Base-by-base conservation (phyloP, 2,888 invertebrate genomes). In the Caenorhabditis doughertyi region DNA sequence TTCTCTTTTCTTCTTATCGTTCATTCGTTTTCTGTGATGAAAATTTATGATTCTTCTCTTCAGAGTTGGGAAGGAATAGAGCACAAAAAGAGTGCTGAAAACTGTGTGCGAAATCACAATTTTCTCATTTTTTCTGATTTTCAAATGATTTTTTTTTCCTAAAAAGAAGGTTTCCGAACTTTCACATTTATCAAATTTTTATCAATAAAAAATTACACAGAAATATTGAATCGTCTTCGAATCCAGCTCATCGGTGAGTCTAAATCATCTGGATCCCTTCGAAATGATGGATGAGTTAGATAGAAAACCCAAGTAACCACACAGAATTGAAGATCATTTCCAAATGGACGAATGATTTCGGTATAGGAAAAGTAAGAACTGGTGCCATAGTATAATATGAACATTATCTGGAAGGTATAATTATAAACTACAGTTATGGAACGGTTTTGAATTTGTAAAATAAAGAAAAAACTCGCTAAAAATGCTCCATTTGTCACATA, bases 241-340 rank as follows among this genome's bases (percentile, higher is more conserved):
- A 73, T 47, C 39, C 39, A 39, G 16, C 2, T 39, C 16, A 9
- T 39, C 11, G 32, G 9, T 9, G 32, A 4, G 2, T 16, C 16
- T 9, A 39, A 5, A 2, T 39, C 7, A 8, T 39, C 39, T 4
- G 25, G 7, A n/a, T 55, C 32, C 3, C 18, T 51, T n/a, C 29
- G n/a, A 51, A 76, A 76, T 9, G 27, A 56, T 2, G 76, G 76
- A 67, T 76, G 76, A 8, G 76, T 76, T 42, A 67, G 7, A 11
- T 76, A 76, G 42, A 76, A 76, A 18, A 67, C 76, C 58, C 47
- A 67, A 32, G 76, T 58, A 39, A 76, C 76, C 13, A 67, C 51
- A 42, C 76, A 76, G 16, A 32, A 47, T 39, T 76, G 76, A 39
- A 76, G 49, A 56, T 76, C 76, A 42, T 76, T 76, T 13, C 67